phyloP scores from a whole-genome alignment of 2,797 vertebrate species.

The Crocodylus rhombifer region DNA sequence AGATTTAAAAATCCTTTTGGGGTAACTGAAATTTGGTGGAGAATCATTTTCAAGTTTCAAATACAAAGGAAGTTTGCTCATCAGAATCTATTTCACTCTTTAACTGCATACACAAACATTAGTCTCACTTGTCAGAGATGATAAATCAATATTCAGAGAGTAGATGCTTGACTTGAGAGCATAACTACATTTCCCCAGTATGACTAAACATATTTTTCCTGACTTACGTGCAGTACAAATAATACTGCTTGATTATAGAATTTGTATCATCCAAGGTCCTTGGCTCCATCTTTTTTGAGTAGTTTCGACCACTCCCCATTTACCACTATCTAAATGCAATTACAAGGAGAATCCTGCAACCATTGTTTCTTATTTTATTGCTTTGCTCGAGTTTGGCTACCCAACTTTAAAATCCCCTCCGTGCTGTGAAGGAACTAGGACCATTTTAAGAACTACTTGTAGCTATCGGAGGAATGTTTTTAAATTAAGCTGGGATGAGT shows the following conservation, averaged over 20 bases:
- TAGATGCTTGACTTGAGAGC: neutral
- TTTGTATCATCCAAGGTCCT: neutral
- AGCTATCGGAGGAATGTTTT: neutral
- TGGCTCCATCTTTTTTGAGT: neutral
- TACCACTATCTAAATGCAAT: rapidly evolving
- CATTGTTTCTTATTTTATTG: neutral
- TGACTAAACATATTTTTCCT: neutral
- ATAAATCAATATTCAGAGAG: neutral
- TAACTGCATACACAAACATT: neutral
- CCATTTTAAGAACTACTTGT: neutral
- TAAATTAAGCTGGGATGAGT: neutral
- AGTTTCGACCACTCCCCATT: neutral
- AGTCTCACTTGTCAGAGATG: neutral
- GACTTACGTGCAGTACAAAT: neutral
- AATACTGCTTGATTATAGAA: neutral
- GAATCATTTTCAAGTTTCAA: neutral
- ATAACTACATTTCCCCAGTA: neutral
- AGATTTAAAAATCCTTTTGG: neutral
- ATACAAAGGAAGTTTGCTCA: neutral
- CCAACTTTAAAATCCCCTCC: neutral
- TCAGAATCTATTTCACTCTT: neutral
- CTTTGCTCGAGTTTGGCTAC: neutral
- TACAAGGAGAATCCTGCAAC: neutral
- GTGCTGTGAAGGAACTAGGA: neutral
- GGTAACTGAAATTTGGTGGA: neutral